These are phyloP conservation scores for Ia io DNA, from an alignment of 2,113 vertebrate species.

Conservation along the genomic window DNA sequence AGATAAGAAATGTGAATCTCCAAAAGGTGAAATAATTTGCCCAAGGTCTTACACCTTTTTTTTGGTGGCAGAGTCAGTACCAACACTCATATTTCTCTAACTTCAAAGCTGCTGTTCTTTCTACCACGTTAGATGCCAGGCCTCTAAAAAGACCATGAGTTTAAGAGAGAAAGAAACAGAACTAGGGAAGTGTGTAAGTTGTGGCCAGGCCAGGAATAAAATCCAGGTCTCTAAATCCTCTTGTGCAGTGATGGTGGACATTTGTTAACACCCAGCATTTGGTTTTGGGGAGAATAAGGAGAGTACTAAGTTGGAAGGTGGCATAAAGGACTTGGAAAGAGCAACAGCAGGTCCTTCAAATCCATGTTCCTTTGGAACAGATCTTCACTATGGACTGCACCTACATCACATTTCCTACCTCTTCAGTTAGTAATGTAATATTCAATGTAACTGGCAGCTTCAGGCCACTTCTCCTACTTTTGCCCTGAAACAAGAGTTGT, in stretches of 20 bases:
- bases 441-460: neutral
- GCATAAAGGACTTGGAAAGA: neutral
- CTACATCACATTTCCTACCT: neutral
- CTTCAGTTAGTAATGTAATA: neutral
- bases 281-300: neutral
- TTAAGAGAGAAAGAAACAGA: neutral
- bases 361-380: neutral
- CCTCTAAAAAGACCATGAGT: neutral
- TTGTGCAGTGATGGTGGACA: neutral
- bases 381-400: neutral
- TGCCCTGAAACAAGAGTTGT: neutral
- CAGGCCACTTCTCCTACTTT: neutral
- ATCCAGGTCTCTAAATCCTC: neutral
- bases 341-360: neutral
- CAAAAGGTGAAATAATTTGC: neutral
- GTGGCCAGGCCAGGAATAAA: neutral
- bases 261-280: neutral
- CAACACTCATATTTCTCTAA: neutral
- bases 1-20: slow-evolving; percentile 7
- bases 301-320: neutral
- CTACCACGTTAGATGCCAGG: neutral
- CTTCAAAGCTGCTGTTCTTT: neutral
- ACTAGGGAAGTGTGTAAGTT: neutral
- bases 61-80: neutral
- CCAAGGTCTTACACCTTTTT: neutral